phyloP scores from a whole-genome alignment of 1,140 invertebrate species.

The Bombus waltoni region DNA sequence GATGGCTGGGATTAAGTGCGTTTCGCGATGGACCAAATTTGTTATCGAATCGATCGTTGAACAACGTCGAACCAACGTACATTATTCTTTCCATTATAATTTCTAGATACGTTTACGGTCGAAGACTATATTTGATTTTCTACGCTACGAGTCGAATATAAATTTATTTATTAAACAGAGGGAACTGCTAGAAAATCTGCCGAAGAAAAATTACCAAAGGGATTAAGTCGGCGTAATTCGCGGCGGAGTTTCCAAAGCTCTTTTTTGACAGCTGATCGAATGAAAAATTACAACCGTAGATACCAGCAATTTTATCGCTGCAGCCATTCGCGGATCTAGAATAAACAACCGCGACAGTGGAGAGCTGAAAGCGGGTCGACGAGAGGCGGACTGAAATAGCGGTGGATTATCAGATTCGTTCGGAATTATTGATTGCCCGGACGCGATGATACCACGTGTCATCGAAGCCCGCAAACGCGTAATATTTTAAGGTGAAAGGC shows the following conservation, averaged over 20 bases:
- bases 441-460: conserved; percentile 24
- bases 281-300: neutral
- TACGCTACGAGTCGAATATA: neutral
- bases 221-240: neutral
- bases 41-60: neutral
- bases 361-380: neutral
- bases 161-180: neutral
- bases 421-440: conserved; percentile 16
- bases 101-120: neutral
- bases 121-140: neutral
- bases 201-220: neutral
- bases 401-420: conserved; percentile 20
- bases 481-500: conserved; percentile 7
- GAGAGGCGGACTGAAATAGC: neutral
- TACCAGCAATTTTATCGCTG: neutral
- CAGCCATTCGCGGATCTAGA: neutral
- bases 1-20: neutral
- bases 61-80: neutral
- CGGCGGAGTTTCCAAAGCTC: neutral
- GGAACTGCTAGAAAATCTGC: neutral
- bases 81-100: no score
- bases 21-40: neutral
- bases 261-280: neutral
- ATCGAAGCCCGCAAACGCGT: neutral
- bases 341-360: conserved; percentile 10